Base-by-base conservation (phyloP, 2,888 invertebrate genomes). In the Thysanoteuthis rhombus region DNA sequence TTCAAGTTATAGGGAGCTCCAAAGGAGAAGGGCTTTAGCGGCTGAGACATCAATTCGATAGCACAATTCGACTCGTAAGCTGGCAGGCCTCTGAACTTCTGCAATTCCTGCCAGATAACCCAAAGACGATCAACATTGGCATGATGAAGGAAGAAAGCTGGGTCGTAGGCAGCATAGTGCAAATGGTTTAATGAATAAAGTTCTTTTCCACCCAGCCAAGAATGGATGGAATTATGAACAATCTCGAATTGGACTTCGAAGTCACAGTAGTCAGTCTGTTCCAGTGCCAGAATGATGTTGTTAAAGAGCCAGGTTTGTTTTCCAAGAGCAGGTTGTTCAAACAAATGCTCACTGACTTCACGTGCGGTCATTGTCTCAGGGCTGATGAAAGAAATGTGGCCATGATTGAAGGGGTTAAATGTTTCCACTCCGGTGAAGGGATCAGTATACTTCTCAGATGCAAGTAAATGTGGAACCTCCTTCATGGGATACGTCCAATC, bases 1-100 rank as follows among this genome's bases (percentile, higher is more conserved):
- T 95, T 95, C 47, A 95, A 94, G 93, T 95, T 95, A 94, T 94
- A 95, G 2, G 95, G 95, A n/a, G 93, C 36, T 36, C 95, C 95
- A 93, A 95, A 95, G 89, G 94, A 94, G 94, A 95, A 95, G 0
- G 95, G 95, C 58, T 94, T 94, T 89, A 95, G 89, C 2, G 94
- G 94, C 2, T 90, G 47, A 38, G 89, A 52, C 94, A 95, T 95
- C 52, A 94, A 93, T 52, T 95, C 95, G 89, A 95, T 45, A 40
- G 95, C 95, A 92, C 95, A 95, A 93, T 95, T 94, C 52, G 94
- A 94, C 39, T 94, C 94, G 52, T 94, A 94, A 47, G 94, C 94
- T 92, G 93, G 92, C n/a, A 94, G 93, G n/a, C 95, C 95, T 89
- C 94, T 89, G 89, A 93, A 93, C 42, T 93, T 92, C 52, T 94